These are phyloP conservation scores for Manis crassicaudata DNA, from an alignment of 2,797 vertebrate genomes.

Conservation along the genomic window DNA sequence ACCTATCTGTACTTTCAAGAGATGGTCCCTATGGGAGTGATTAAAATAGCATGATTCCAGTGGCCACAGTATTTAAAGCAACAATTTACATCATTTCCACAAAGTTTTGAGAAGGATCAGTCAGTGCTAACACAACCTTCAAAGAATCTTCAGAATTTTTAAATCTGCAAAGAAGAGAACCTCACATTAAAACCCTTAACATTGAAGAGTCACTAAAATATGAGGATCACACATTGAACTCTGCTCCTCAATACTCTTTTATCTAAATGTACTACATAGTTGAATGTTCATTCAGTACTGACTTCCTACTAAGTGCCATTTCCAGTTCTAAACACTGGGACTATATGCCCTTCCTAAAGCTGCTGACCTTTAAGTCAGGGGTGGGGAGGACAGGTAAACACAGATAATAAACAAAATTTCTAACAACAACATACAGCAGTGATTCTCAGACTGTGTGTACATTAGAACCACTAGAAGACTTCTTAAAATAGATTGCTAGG, in stretches of 20 bases:
- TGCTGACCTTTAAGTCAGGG: neutral
- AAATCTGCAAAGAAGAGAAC: neutral
- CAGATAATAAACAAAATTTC: neutral
- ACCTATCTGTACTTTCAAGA: conserved; percentile 35
- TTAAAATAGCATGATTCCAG: conserved; percentile 54
- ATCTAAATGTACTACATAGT: neutral
- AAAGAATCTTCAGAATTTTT: conserved; percentile 9
- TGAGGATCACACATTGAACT: neutral
- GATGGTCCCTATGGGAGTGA: neutral
- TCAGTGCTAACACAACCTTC: neutral
- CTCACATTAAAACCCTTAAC: neutral
- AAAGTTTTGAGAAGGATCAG: conserved; percentile 38
- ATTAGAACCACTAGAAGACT: neutral
- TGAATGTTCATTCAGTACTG: neutral
- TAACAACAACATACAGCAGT: neutral
- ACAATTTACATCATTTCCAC: conserved; percentile 43
- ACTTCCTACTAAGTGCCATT: neutral
- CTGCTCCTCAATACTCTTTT: neutral
- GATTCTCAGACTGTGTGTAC: neutral
- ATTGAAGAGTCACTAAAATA: neutral
- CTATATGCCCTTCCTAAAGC: neutral
- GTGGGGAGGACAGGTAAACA: neutral
- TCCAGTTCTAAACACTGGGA: neutral
- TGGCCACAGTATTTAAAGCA: conserved; percentile 57
- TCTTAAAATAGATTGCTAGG: neutral